These are phyloP conservation scores for Formica selysi DNA, from an alignment of 1,140 invertebrate species.

Conservation along the genomic window DNA sequence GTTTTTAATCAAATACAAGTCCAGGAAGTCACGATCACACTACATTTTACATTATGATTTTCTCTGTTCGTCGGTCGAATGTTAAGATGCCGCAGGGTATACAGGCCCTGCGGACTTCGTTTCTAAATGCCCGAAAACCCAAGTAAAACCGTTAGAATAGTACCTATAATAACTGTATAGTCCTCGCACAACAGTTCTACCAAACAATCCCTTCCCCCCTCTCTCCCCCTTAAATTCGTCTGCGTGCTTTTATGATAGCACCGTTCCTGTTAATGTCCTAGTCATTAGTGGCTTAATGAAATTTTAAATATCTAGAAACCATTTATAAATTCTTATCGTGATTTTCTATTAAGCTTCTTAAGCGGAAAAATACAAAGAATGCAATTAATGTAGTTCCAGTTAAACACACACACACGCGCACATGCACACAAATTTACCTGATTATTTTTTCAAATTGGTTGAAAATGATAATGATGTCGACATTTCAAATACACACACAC, in stretches of 20 bases:
- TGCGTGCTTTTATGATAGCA: too few species aligned
- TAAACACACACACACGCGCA: neutral
- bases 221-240: neutral
- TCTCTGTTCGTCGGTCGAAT: constrained; percentile 66
- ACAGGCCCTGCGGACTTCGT: constrained; percentile 32
- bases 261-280: constrained; percentile 13
- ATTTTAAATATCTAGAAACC: too few species aligned
- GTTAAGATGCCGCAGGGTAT: constrained; percentile 54
- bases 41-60: constrained; percentile 71
- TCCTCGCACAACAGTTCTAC: constrained; percentile 59
- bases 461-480: neutral
- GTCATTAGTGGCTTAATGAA: neutral
- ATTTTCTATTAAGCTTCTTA: too few species aligned
- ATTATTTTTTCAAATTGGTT: neutral
- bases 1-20: constrained; percentile 7
- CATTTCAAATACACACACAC: neutral
- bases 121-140: constrained; percentile 75
- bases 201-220: neutral
- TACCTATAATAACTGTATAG: constrained; percentile 75
- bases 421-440: neutral
- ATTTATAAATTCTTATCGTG: too few species aligned
- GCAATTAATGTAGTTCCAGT: neutral
- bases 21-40: constrained; percentile 65
- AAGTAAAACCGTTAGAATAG: constrained; percentile 76
- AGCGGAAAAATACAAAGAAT: neutral